Base-by-base conservation (phyloP, 2,113 vertebrate species). In the Manacus vitellinus region DNA sequence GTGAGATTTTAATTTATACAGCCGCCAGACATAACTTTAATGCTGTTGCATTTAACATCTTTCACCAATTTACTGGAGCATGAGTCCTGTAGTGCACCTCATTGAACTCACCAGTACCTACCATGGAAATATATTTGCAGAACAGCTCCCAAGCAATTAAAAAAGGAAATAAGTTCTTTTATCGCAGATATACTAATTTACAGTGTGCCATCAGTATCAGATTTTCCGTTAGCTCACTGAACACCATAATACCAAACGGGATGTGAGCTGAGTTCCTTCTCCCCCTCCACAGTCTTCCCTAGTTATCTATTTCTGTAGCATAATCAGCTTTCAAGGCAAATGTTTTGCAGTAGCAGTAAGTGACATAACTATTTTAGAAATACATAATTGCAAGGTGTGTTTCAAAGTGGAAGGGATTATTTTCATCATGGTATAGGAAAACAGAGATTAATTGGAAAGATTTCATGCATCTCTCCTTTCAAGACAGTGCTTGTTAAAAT, bases 121-220 rank as follows among this genome's bases (percentile, higher is more conserved):
- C 59, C 73, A 70, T 37, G 76, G 79, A 95, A 96, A 91, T 46
- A 61, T 75, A 92, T 92, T 93, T 96, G 68, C 91, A 94, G 74
- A 81, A 89, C 55, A 93, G 55, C 66, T 92, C 89, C 84, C 74
- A 12, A 44, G 84, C 39, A 56, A 56, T 84, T 58, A 89, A 78
- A 93, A 91, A 35, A 49, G 73, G 85, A 97, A 97, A 95, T 86
- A 80, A 91, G 73, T 94, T 82, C 73, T 94, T 88, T 89, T 91
- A 85, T 75, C 71, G 83, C 73, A 93, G 84, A 94, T 95, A 44
- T 92, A 89, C 77, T 89, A 94, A 92, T 93, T 96, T 89, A 96
- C 74, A 93, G 68, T 37, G 30, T 80, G 16, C 56, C 24, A 54
- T 84, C 86, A 82, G 47, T 58, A 66, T 52, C 76, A 83, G 49